Percentiles rank a stretch among this genome's conserved stretches.
Conservation (phyloP, 2,797 vertebrate genomes). For the Pseudocheirus occidentalis region DNA sequence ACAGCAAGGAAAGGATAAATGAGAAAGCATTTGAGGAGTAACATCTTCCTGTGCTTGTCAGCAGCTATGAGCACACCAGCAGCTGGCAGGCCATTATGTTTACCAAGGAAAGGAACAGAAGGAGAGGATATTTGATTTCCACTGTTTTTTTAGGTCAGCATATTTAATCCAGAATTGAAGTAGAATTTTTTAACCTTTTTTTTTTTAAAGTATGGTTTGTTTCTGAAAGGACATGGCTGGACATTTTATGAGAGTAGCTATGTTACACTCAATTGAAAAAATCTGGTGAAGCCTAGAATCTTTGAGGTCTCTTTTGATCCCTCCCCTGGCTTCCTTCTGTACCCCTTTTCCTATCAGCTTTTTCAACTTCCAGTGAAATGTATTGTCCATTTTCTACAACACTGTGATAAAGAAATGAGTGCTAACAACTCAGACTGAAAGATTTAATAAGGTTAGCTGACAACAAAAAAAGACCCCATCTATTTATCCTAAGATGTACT, state of each 20-base stretch:
- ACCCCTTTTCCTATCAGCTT: not conserved
- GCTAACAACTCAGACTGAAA: not conserved
- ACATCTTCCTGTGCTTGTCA: slow-evolving; percentile 56
- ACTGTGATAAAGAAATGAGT: not conserved
- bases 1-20: slow-evolving; percentile 54
- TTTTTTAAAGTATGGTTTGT: not conserved
- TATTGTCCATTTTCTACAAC: not conserved
- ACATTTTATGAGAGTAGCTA: not conserved
- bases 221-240: slow-evolving; percentile 21
- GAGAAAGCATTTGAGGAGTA: slow-evolving; percentile 62
- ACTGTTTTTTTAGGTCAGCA: slow-evolving; percentile 49
- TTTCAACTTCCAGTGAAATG: slow-evolving; percentile 3
- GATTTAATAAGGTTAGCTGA: not conserved
- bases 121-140: slow-evolving; percentile 44
- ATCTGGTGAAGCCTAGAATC: not conserved
- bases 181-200: not conserved
- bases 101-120: slow-evolving; percentile 49
- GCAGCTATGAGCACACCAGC: slow-evolving; percentile 15
- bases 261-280: not conserved
- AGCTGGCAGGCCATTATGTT: slow-evolving; percentile 58
- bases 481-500: not conserved
- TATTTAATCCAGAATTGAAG: slow-evolving; percentile 48
- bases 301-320: not conserved
- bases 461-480: not conserved
- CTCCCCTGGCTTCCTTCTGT: not conserved